These are phyloP conservation scores for Scylla paramamosain DNA, from an alignment of 1,140 invertebrate genomes.

Conservation along the genomic window DNA sequence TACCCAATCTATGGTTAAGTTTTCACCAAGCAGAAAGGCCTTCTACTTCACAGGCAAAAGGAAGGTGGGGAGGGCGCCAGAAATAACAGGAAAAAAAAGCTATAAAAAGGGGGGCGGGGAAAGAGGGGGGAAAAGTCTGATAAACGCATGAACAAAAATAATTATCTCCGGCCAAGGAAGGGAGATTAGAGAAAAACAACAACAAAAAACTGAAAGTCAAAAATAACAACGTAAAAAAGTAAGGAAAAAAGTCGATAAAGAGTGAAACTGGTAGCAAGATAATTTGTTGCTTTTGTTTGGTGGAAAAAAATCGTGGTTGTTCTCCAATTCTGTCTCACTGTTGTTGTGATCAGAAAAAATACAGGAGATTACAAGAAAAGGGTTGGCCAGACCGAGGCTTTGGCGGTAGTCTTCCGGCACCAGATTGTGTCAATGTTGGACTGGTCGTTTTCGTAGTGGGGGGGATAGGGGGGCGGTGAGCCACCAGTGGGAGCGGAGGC, in stretches of 20 bases:
- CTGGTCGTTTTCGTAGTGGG: slow-evolving; percentile 48
- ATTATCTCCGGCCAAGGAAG: not conserved
- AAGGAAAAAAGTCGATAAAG: slow-evolving; percentile 8
- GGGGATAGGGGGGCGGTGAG: slow-evolving; percentile 33
- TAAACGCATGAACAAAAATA: slow-evolving; percentile 25
- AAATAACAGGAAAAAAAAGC: slow-evolving; percentile 30
- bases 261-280: slow-evolving; percentile 4
- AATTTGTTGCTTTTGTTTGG: not conserved
- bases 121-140: slow-evolving; percentile 15
- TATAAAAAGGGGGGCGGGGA: not conserved
- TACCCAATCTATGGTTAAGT: not conserved
- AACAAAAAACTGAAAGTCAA: not conserved
- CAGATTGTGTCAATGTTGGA: slow-evolving; percentile 46
- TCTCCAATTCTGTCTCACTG: slow-evolving; percentile 37
- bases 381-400: slow-evolving; percentile 35
- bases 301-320: not conserved
- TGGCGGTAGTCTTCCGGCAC: not conserved
- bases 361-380: not conserved
- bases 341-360: not conserved
- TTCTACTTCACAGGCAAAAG: not conserved
- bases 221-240: too few species aligned
- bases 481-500: slow-evolving; percentile 21
- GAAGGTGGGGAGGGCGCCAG: not conserved
- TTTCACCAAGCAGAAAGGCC: slow-evolving; percentile 25
- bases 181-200: slow-evolving; percentile 13